These are phyloP conservation scores for Agonopterix heracliana DNA, from an alignment of 2,888 invertebrate genomes.

Conservation along the genomic window DNA sequence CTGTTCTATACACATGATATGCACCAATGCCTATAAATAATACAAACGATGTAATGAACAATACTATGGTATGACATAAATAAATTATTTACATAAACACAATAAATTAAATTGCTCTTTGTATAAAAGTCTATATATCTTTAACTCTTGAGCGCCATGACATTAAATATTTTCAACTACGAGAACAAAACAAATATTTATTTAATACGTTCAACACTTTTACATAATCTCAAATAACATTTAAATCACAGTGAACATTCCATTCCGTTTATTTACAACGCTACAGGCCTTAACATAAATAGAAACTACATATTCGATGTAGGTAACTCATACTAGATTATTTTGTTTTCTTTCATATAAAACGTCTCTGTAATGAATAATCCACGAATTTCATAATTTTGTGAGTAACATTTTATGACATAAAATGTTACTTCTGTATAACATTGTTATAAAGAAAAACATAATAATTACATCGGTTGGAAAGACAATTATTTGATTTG, in stretches of 20 bases:
- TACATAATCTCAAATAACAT: conserved; percentile 8
- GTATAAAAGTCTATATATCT: conserved; percentile 41
- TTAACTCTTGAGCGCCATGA: conserved; percentile 44
- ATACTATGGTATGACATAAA: conserved; percentile 50
- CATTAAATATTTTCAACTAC: conserved; percentile 5
- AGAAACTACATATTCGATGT: conserved; percentile 21
- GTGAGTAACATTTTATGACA: no score
- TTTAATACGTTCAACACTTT: conserved; percentile 3
- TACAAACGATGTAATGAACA: conserved; percentile 63
- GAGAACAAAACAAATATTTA: conserved; percentile 1
- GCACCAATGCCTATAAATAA: conserved; percentile 76
- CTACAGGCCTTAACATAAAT: conserved; percentile 24
- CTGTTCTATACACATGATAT: conserved; percentile 76
- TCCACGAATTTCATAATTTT: no score
- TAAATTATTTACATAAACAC: conserved; percentile 50
- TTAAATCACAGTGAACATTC: conserved; percentile 55
- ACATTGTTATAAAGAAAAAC: no score
- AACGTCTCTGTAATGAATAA: neutral
- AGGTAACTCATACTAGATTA: conserved; percentile 4
- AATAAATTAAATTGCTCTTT: conserved; percentile 44
- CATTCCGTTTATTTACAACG: conserved; percentile 32
- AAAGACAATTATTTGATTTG: no score
- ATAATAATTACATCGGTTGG: no score
- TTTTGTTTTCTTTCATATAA: neutral
- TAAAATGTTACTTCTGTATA: no score